Base-by-base conservation (phyloP, 2,113 vertebrate genomes). In the Hyperopisus bebe region DNA sequence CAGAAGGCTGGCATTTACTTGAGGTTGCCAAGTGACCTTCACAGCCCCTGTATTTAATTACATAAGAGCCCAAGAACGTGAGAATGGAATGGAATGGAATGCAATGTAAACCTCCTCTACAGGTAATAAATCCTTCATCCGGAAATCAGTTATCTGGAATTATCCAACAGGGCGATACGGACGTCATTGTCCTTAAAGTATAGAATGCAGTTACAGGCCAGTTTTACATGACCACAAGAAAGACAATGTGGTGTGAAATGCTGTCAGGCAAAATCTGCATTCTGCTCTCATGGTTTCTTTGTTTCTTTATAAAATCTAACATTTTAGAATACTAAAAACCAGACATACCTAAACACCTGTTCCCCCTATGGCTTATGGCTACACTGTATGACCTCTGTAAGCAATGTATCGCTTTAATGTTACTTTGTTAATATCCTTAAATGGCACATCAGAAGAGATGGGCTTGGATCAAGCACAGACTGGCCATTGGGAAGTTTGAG, bases 251-350 rank as follows among this genome's bases (percentile, higher is more conserved):
- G 93, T 42, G 92, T 55, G 91, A 91, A 93, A 95, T 91, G 92
- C 94, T 94, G 94, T 94, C 95, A 84, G 93, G 93, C 93, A 94
- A 94, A 94, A 95, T 94, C 94, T 91, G 91, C 42, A 90, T 92
- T 91, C 92, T 84, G 90, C 93, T 92, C 91, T 91, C 90, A 92
- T 92, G 92, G 91, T 91, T 93, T 91, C 90, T 89, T 92, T 93
- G 91, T 91, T 93, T 91, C 90, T 89, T 91, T 92, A 91, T 92
- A 92, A 91, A 91, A 92, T 85, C 77, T 93, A 93, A 92, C 93
- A 93, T 87, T 88, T 90, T 87, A 93, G 88, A 92, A 93, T 91
- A 92, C 92, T 92, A 93, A 92, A 92, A 93, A 93, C 93, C 91
- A 92, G 88, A 94, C 92, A 93, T 42, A 89, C 51, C 5, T 83